Evolutionary conservation across 2,888 invertebrate genomes (phyloP), one percentile per base, ranked within the genome.

Genomic region (Plagodis dolabraria): DNA sequence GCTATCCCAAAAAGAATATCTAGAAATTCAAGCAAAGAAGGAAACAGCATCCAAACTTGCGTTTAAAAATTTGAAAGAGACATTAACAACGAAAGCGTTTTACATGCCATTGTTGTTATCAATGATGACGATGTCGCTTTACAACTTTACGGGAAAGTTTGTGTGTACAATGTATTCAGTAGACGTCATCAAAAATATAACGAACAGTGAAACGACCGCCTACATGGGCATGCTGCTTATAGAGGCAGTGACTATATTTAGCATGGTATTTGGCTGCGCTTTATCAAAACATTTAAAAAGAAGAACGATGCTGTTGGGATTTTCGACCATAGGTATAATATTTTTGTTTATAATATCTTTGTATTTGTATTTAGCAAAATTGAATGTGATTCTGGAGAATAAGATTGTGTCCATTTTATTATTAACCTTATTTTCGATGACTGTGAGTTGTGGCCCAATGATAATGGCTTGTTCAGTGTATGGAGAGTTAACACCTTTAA

Each of bases 191-290:
- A 73, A 70, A 33, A 62, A 70, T 56, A 72, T 76, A 35, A 70
- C 72, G 9, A 42, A 63, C 12, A 69, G 52, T 55, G 72, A 76
- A 47, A 51, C 65, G 0, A 56, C 68, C 0, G 75, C 77, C 2
- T 74, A 77, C 45, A 34, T 64, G n/a, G 78, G 76, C 10, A 81
- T 82, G 80, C 58, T 82, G 8, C 76, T 80, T 53, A 66, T 82
- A 53, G 80, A 82, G 49, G 77, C 75, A 5, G 68, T 82, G 0
- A 80, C 82, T 22, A 73, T 82, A 50, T 65, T 69, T 4, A 72
- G 74, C 45, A 75, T 75, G 75, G 64, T 49, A 40, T 56, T 75
- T n/a, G 75, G 75, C 0, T 74, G 72, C 10, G 54, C 70, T 44
- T 53, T 75, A 45, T 72, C 75, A 11, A 75, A 72, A 51, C 69